Evolutionary conservation across 2,797 vertebrate species (phyloP), one percentile per base, ranked within the genome.

Genomic region (Capromys pilorides): DNA sequence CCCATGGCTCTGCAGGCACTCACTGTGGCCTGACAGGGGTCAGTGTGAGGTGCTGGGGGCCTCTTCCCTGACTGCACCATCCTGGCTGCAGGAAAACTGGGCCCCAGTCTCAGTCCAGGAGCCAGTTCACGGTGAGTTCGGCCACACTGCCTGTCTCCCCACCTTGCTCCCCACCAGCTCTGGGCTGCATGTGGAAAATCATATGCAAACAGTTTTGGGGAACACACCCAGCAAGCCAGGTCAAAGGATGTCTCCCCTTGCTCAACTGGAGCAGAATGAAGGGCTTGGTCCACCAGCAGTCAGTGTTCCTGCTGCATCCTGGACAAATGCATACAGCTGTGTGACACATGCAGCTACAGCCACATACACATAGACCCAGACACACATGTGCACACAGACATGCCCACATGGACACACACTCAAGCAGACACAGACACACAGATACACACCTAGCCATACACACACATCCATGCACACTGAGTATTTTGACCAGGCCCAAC

Each of bases 201-300:
- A 5, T 0, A 0, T 1, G 61, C 2, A 26, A 22, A 51, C 11
- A 18, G 7, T n/a, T 36, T 24, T 24, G 21, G 49, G 77, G 31
- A 79, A 79, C 18, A 51, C 45, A 54, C 31, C 45, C 49, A 79
- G 49, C 8, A 79, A 51, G 33, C 77, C 28, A 11, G 49, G 31
- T n/a, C 77, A 54, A 79, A 79, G 45, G 31, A 7, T n/a, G 9
- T 49, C 31, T 12, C 4, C 79, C 4, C 12, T 19, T 51, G 51
- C 51, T 59, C 5, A 0, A n/a, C 1, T 41, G 0, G 2, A 62
- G 69, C 41, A 33, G 11, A 16, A 8, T 1, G 3, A 33, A 8
- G 7, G 39, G 1, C 57, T 33, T 22, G 8, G 83, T 49, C n/a
- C 3, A 1, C 1, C 9, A 0, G 4, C 41, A 13, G 6, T 9